These are phyloP conservation scores for Aethina tumida DNA, from an alignment of 1,140 invertebrate species.

Conservation along the genomic window DNA sequence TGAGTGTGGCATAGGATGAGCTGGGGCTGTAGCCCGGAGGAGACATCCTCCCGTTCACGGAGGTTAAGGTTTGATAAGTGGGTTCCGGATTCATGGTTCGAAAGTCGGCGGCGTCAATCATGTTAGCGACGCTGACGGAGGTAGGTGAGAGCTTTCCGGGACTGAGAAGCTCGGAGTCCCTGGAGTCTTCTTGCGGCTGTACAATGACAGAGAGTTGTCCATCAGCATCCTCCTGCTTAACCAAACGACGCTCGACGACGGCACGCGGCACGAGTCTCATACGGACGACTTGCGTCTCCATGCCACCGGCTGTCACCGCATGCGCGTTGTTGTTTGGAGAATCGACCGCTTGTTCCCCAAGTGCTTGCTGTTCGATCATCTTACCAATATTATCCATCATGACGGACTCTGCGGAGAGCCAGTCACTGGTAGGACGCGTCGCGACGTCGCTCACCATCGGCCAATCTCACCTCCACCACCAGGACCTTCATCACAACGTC, in stretches of 20 bases:
- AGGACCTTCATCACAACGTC: constrained; percentile 11
- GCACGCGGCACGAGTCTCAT: constrained; percentile 33
- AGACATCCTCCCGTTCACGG: constrained; percentile 75
- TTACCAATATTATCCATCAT: constrained; percentile 55
- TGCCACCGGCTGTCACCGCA: constrained; percentile 34
- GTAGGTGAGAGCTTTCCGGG: constrained; percentile 56
- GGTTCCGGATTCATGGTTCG: constrained; percentile 67
- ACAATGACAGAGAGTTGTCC: constrained; percentile 58
- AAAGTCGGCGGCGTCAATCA: constrained; percentile 72
- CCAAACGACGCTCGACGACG: constrained; percentile 31
- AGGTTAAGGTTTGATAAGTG: constrained; percentile 82
- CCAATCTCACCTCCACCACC: constrained; percentile 2
- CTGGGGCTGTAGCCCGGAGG: constrained; percentile 69
- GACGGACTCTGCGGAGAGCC: constrained; percentile 16
- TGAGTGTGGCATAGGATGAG: constrained; percentile 87
- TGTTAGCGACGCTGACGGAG: constrained; percentile 58
- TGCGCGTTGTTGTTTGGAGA: constrained; percentile 39
- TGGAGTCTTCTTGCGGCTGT: constrained; percentile 48
- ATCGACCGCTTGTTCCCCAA: constrained; percentile 48
- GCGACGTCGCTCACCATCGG: constrained; percentile 14
- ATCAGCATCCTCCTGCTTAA: constrained; percentile 39
- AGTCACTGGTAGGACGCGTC: constrained; percentile 13
- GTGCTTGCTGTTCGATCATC: constrained; percentile 52
- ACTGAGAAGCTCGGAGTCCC: constrained; percentile 52
- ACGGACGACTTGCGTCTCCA: constrained; percentile 42